Evolutionary conservation across 2,797 vertebrate species (phyloP).

Genomic region (Strix occidentalis): DNA sequence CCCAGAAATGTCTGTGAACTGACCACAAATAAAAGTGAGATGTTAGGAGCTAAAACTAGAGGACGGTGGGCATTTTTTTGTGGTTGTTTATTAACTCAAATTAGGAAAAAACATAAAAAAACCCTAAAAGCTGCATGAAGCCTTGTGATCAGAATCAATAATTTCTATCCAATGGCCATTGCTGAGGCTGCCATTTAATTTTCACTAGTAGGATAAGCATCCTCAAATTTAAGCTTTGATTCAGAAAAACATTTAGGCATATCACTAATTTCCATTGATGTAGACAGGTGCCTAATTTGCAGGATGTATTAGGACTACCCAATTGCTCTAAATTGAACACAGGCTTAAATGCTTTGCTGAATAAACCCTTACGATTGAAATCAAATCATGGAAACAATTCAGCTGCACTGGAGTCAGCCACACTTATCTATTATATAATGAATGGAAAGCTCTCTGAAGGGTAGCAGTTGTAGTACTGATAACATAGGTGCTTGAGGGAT

Average conservation of each 20-base stretch:
- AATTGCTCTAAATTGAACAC: constrained; percentile 1
- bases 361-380: constrained; percentile 15
- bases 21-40: background rate
- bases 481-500: background rate
- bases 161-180: background rate
- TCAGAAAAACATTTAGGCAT: background rate
- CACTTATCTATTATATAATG: background rate
- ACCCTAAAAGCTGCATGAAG: background rate
- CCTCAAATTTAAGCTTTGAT: background rate
- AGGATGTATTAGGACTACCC: background rate
- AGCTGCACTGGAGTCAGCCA: background rate
- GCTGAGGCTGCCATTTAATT: background rate
- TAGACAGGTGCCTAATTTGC: constrained; percentile 5
- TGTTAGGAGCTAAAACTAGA: background rate
- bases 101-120: background rate
- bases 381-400: constrained; percentile 23
- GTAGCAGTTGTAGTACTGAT: background rate
- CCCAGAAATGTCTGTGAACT: background rate
- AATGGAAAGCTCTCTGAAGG: constrained; percentile 19
- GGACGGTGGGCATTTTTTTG: too few species aligned
- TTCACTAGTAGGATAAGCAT: background rate
- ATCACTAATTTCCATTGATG: background rate
- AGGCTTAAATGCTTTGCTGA: constrained; percentile 20
- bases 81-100: background rate
- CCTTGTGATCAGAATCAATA: background rate